Conservation (phyloP, 1,140 invertebrate species). For the Nasonia giraulti region DNA sequence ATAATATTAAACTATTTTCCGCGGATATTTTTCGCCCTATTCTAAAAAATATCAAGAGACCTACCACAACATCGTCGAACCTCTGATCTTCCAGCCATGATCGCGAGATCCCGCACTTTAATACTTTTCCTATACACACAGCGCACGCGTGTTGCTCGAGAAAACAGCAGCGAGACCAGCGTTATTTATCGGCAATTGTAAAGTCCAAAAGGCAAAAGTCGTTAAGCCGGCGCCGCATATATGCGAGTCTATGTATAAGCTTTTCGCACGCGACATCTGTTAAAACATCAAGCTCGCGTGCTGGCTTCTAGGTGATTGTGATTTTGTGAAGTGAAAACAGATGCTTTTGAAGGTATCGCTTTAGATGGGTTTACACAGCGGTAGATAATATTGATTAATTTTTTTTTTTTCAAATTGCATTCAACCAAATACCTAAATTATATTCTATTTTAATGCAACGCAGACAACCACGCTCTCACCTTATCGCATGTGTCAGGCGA, state of each 20-base stretch:
- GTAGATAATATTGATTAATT: neutral
- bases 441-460: too few relatives aligned
- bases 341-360: neutral
- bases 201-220: constrained; percentile 45
- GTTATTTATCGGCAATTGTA: constrained; percentile 63
- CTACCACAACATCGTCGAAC: neutral
- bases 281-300: constrained; percentile 15
- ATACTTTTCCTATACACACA: neutral
- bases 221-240: constrained; percentile 9
- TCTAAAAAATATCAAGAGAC: neutral
- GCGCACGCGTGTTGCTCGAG: neutral
- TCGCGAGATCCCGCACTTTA: neutral
- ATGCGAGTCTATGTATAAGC: neutral
- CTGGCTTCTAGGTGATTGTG: neutral
- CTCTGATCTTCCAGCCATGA: neutral
- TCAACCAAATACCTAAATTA: too few relatives aligned
- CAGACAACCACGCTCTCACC: too few relatives aligned
- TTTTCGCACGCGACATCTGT: constrained; percentile 21
- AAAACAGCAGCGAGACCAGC: constrained; percentile 9
- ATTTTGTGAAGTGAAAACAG: constrained; percentile 7
- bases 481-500: constrained; percentile 12
- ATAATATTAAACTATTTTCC: too few relatives aligned
- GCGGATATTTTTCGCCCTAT: neutral
- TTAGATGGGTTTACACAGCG: neutral
- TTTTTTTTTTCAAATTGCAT: too few relatives aligned